Evolutionary conservation across 2,888 invertebrate genomes (phyloP), one percentile per base, ranked within the genome.

Genomic region (Euclidia mi): DNA sequence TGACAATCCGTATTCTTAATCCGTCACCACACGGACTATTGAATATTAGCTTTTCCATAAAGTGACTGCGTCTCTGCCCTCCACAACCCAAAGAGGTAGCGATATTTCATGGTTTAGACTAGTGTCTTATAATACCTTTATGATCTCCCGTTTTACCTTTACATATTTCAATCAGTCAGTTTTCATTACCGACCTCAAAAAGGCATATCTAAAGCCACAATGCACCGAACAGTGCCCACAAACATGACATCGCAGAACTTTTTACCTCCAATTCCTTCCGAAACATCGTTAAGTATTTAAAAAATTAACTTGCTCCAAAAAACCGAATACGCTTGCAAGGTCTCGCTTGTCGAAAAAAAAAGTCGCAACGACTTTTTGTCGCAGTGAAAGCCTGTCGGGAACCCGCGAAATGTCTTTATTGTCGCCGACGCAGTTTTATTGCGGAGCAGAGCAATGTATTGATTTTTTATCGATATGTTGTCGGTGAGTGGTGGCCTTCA

Each of bases 361-460:
- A 46, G 41, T 56, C 42, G 34, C 50, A 46, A 50, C 58, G 49
- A 40, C 53, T 79, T 82, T 82, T 82, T 76, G 63, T 53, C 56
- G 56, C 76, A 81, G 87, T 84, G 88, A 87, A 88, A 87, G 85
- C 79, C 64, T 65, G 78, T 71, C 71, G 61, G 57, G 69, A 56
- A 76, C 76, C 73, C 73, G 78, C 75, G 71, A 88, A 87, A 90
- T 89, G 88, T 88, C 90, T 89, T 89, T 90, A 88, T 86, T 65
- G 57, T 69, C 60, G 85, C 89, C 88, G 88, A 83, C 87, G 79
- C 70, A 67, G 69, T 71, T 80, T 79, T 84, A 76, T 72, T 71
- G 69, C 56, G 58, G 69, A 42, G 52, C 15, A 6, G 32, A 31
- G 37, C 35, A 31, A 67, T 56, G 44, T 61, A 51, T 65, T 65